phyloP scores from a whole-genome alignment of 2,888 invertebrate species.

The Rhyacophila evoluta region DNA sequence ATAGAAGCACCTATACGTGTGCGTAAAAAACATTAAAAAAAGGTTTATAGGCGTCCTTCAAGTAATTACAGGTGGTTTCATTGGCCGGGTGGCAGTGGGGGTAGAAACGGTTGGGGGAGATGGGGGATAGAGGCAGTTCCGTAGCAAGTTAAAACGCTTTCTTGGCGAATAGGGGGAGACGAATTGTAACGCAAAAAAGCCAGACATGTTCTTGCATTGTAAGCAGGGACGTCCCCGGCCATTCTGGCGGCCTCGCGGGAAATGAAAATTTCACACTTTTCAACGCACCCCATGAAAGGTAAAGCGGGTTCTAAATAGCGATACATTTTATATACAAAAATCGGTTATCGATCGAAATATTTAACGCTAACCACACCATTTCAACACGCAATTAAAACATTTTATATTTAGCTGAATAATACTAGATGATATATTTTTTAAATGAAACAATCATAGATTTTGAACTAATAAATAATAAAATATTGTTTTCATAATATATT shows the following conservation, averaged over 20 bases:
- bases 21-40: constrained; percentile 15
- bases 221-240: constrained; percentile 22
- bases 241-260: constrained; percentile 13
- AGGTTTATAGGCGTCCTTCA: constrained; percentile 21
- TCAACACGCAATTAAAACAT: too few relatives aligned
- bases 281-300: not conserved
- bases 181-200: constrained; percentile 24
- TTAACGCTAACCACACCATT: too few relatives aligned
- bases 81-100: not conserved
- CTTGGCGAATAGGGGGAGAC: constrained; percentile 22
- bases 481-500: too few relatives aligned
- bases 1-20: not conserved
- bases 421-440: too few relatives aligned
- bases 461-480: too few relatives aligned
- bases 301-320: not conserved
- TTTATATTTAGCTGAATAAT: too few relatives aligned
- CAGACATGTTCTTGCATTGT: constrained; percentile 24
- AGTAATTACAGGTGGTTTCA: constrained; percentile 24
- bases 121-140: constrained; percentile 11
- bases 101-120: not conserved
- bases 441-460: too few relatives aligned
- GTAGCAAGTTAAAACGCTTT: constrained; percentile 17
- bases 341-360: too few relatives aligned
- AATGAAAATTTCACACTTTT: constrained; percentile 14
- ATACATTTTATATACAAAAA: not conserved